These are phyloP conservation scores for Chaenocephalus aceratus DNA, from an alignment of 2,113 vertebrate genomes.

Conservation along the genomic window DNA sequence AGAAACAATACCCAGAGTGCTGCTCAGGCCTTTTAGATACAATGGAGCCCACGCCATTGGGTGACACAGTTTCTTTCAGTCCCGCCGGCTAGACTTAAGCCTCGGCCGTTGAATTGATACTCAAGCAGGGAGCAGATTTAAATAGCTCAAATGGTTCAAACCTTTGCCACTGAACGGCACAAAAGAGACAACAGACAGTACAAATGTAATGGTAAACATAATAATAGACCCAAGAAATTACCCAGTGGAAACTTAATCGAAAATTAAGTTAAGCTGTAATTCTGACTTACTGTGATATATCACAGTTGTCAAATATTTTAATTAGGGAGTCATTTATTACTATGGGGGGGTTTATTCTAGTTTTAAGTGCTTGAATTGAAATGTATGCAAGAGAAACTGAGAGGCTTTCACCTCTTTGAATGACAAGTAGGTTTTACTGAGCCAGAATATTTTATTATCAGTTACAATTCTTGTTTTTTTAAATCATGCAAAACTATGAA, in stretches of 20 bases:
- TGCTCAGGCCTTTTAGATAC: conserved; percentile 73
- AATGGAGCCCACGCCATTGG: conserved; percentile 79
- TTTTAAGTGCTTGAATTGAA: neutral
- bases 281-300: neutral
- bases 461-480: neutral
- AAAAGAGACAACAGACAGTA: conserved; percentile 27
- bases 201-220: conserved; percentile 9
- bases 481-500: neutral
- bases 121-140: conserved; percentile 56
- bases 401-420: neutral
- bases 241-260: conserved; percentile 21
- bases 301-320: neutral
- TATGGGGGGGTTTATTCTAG: neutral
- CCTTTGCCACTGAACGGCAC: conserved; percentile 34
- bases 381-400: neutral
- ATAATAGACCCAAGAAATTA: neutral
- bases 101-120: conserved; percentile 57
- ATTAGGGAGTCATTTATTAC: neutral
- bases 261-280: conserved; percentile 10
- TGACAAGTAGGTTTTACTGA: neutral
- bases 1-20: conserved; percentile 78
- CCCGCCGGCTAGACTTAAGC: conserved; percentile 48
- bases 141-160: conserved; percentile 47
- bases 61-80: conserved; percentile 76
- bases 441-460: neutral